Base-by-base conservation (phyloP, 2,888 invertebrate genomes). In the Arctia plantaginis region DNA sequence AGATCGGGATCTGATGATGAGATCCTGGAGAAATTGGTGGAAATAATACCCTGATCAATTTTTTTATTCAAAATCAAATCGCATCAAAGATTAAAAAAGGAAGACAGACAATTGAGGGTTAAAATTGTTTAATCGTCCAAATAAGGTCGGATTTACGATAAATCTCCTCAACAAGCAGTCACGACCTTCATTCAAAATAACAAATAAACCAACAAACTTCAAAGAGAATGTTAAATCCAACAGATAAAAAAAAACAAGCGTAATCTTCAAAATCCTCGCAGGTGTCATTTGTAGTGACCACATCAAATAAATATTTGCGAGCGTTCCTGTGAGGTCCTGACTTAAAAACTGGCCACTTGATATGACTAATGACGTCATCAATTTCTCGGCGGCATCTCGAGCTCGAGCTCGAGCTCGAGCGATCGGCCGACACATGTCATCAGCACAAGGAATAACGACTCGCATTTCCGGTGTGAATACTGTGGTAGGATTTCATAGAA, bases 351-450 rank as follows among this genome's bases (percentile, higher is more conserved):
- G 78, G 78, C 83, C 89, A 88, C 90, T 91, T 88, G 90, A 91
- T 87, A 91, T 92, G 92, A 93, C 90, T 94, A 93, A 95, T 94
- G 94, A 93, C 91, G 93, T 92, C 94, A 93, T 94, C 94, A 93
- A 91, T 91, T 90, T 90, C 90, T 88, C 88, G 88, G 87, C 90
- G 92, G 90, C 91, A 88, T 85, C n/a, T 35, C 35, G 35, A 35
- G 35, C 83, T 87, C 87, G 89, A 91, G 93, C 90, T 89, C 86
- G 77, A 80, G 80, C 84, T 70, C 71, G 73, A 59, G 72, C 76
- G 73, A 71, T 74, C 73, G 69, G 67, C 87, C 81, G 91, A 91
- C 93, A 93, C 90, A 92, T 94, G 94, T 93, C 91, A 92, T 92
- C 92, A 89, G 88, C 82, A 88, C 83, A 86, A 88, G 89, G 86